Evolutionary conservation across 2,113 vertebrate genomes (phyloP).

Genomic region (Odontesthes bonariensis): DNA sequence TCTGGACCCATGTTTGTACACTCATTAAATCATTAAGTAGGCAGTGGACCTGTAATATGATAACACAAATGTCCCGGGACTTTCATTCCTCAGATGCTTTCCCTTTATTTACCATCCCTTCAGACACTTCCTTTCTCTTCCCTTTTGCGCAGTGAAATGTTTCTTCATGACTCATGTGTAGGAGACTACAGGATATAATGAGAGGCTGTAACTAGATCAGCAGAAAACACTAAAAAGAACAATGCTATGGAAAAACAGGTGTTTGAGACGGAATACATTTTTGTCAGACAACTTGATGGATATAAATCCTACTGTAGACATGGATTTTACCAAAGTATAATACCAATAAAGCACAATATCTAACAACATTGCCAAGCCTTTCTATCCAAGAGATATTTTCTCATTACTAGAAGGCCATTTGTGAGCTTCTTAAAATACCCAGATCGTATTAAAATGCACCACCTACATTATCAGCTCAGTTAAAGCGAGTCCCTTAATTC

Average conservation of each 20-base stretch:
- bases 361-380: neutral
- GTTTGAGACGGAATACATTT: neutral
- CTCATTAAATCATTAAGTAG: constrained; percentile 58
- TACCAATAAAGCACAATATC: neutral
- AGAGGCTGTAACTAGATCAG: constrained; percentile 48
- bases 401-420: constrained; percentile 36
- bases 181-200: constrained; percentile 45
- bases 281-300: neutral
- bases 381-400: constrained; percentile 4
- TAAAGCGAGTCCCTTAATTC: constrained; percentile 65
- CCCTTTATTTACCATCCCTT: constrained; percentile 39
- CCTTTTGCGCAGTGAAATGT: constrained; percentile 36
- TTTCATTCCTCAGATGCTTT: constrained; percentile 47
- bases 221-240: constrained; percentile 35
- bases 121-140: constrained; percentile 16
- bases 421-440: constrained; percentile 17
- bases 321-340: neutral
- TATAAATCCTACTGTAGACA: neutral
- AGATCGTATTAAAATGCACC: constrained; percentile 75
- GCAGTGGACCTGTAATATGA: constrained; percentile 48
- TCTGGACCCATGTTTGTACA: constrained; percentile 70
- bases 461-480: constrained; percentile 68
- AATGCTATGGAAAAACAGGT: constrained; percentile 12
- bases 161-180: constrained; percentile 64
- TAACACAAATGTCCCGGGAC: constrained; percentile 20